Evolutionary conservation across 2,113 vertebrate genomes (phyloP).

Genomic region (Solea solea): DNA sequence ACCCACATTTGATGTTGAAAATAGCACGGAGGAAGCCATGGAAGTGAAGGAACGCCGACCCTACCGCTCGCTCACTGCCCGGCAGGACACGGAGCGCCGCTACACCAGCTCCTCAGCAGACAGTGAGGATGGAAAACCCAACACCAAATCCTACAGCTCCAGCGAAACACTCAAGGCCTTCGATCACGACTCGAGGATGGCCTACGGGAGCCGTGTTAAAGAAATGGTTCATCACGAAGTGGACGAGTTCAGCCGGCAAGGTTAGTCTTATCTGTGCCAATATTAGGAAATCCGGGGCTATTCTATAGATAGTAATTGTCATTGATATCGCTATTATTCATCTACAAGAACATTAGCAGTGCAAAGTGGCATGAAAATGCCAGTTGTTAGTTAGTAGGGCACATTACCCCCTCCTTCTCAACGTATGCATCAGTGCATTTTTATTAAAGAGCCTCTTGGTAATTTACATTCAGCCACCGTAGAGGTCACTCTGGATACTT

Average conservation of each 20-base stretch:
- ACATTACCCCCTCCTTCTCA: slow-evolving; percentile 11
- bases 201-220: slow-evolving; percentile 88
- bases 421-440: slow-evolving; percentile 35
- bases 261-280: slow-evolving; percentile 71
- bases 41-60: slow-evolving; percentile 97
- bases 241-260: slow-evolving; percentile 91
- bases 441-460: slow-evolving; percentile 40
- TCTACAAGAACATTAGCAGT: slow-evolving; percentile 25
- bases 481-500: slow-evolving; percentile 29
- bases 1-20: slow-evolving; percentile 85
- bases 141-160: slow-evolving; percentile 97
- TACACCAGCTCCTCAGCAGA: slow-evolving; percentile 96
- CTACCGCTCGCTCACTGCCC: slow-evolving; percentile 94
- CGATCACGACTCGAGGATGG: slow-evolving; percentile 92
- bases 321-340: not conserved
- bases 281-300: not conserved
- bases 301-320: not conserved
- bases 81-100: slow-evolving; percentile 91
- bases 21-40: slow-evolving; percentile 86
- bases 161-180: slow-evolving; percentile 98
- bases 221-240: slow-evolving; percentile 95
- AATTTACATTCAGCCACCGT: slow-evolving; percentile 30
- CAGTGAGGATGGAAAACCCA: slow-evolving; percentile 91
- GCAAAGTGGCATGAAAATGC: not conserved
- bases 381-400: slow-evolving; percentile 28